These are phyloP conservation scores for Ooceraea biroi DNA, from an alignment of 1,140 invertebrate species.

Conservation along the genomic window DNA sequence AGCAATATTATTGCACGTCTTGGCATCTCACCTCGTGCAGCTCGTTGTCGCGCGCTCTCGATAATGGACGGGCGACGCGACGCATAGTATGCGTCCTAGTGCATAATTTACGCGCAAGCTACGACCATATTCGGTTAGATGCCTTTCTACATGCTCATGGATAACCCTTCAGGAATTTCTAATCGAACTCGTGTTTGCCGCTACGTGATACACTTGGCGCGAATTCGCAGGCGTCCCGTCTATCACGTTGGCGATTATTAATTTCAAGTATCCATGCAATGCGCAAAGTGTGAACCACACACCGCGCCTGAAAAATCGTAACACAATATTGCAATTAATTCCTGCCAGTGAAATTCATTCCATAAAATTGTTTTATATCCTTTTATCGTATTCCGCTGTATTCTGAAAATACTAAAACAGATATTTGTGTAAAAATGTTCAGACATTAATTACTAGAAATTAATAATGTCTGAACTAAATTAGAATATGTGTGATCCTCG, in stretches of 20 bases:
- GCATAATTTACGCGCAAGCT: slow-evolving; percentile 69
- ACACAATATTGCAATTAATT: too few relatives aligned
- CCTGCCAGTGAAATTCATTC: background rate
- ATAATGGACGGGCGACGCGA: slow-evolving; percentile 69
- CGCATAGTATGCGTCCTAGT: slow-evolving; percentile 59
- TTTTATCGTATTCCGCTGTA: background rate
- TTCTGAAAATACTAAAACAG: too few relatives aligned
- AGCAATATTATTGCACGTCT: slow-evolving; percentile 55
- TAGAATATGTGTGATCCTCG: too few relatives aligned
- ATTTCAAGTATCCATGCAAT: background rate
- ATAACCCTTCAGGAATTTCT: slow-evolving; percentile 72
- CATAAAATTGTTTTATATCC: background rate
- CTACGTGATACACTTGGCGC: slow-evolving; percentile 12
- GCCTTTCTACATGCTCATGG: slow-evolving; percentile 43
- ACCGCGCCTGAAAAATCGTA: background rate
- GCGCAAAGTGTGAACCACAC: background rate
- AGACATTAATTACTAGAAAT: too few relatives aligned
- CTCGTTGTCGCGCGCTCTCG: slow-evolving; percentile 63
- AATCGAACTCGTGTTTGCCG: slow-evolving; percentile 39
- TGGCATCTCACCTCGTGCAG: slow-evolving; percentile 39
- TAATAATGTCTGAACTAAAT: too few relatives aligned
- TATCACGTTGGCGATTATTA: slow-evolving; percentile 29
- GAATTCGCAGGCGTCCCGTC: slow-evolving; percentile 22
- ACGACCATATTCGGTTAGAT: slow-evolving; percentile 68
- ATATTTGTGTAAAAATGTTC: too few relatives aligned